Percentiles rank a stretch among this genome's conserved stretches.
Conservation (phyloP, 2,113 vertebrate species). For the Deroptyus accipitrinus region DNA sequence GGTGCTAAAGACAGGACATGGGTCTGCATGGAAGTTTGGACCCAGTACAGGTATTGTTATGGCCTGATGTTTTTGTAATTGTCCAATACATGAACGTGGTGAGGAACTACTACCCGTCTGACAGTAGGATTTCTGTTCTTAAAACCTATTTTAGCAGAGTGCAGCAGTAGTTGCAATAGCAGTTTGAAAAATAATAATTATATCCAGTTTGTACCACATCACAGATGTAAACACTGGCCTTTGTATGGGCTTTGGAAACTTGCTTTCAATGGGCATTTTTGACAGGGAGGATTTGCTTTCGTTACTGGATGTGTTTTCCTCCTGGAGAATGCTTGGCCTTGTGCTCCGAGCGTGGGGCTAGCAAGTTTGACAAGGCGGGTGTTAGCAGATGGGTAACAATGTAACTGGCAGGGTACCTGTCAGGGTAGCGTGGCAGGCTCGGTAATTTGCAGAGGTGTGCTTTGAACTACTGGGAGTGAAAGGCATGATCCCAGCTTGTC, state of each 20-base stretch:
- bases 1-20: not conserved
- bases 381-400: not conserved
- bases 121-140: not conserved
- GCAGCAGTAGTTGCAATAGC: not conserved
- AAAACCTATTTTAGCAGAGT: not conserved
- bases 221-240: not conserved
- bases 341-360: not conserved
- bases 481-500: not conserved
- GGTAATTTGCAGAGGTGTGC: not conserved
- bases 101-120: not conserved
- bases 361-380: not conserved
- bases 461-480: not conserved
- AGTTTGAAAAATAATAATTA: not conserved
- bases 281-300: fast-evolving
- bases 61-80: not conserved
- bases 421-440: not conserved
- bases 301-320: not conserved
- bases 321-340: not conserved
- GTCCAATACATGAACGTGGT: not conserved
- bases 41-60: not conserved
- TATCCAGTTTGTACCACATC: not conserved
- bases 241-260: not conserved
- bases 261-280: not conserved
- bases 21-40: not conserved
- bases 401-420: not conserved